A percentile compares a stretch with the other conserved stretches of the same genome.
Conservation (phyloP, 1,140 invertebrate species). For the Teleopsis dalmanni region DNA sequence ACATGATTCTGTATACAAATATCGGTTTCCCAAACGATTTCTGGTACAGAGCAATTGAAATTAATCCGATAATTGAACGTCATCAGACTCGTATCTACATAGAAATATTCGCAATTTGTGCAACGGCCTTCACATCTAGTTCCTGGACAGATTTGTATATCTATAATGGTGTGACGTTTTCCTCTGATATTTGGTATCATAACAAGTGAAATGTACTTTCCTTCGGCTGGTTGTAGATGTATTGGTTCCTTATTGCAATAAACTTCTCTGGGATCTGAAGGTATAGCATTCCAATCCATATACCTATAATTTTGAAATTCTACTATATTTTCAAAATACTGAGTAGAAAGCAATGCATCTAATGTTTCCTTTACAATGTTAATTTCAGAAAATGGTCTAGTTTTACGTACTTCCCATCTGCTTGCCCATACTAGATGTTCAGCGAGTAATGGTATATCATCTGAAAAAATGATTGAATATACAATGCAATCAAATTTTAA, state of each 20-base stretch:
- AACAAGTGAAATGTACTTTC: slow-evolving; percentile 28
- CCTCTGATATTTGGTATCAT: slow-evolving; percentile 30
- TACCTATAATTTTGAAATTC: slow-evolving; percentile 31
- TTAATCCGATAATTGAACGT: slow-evolving; percentile 30
- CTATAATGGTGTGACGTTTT: slow-evolving; percentile 24
- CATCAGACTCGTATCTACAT: slow-evolving; percentile 2
- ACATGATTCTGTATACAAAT: slow-evolving; percentile 17
- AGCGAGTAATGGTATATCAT: no score
- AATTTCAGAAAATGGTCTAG: background rate
- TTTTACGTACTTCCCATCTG: no score
- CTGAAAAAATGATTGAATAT: no score
- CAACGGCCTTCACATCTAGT: slow-evolving; percentile 12
- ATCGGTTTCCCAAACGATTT: slow-evolving; percentile 20
- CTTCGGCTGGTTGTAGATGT: slow-evolving; percentile 30
- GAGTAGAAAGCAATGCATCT: slow-evolving; percentile 16
- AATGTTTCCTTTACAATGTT: slow-evolving; percentile 17
- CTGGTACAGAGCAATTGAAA: slow-evolving; percentile 28
- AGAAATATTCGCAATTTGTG: background rate
- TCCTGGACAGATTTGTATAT: slow-evolving; percentile 27
- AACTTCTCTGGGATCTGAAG: slow-evolving; percentile 29
- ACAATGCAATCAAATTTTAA: no score
- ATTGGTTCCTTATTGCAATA: slow-evolving; percentile 35
- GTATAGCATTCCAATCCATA: slow-evolving; percentile 37
- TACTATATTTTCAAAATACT: slow-evolving; percentile 28
- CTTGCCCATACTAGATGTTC: no score